Conservation (phyloP, 2,113 vertebrate species). For the Halichoerus grypus region DNA sequence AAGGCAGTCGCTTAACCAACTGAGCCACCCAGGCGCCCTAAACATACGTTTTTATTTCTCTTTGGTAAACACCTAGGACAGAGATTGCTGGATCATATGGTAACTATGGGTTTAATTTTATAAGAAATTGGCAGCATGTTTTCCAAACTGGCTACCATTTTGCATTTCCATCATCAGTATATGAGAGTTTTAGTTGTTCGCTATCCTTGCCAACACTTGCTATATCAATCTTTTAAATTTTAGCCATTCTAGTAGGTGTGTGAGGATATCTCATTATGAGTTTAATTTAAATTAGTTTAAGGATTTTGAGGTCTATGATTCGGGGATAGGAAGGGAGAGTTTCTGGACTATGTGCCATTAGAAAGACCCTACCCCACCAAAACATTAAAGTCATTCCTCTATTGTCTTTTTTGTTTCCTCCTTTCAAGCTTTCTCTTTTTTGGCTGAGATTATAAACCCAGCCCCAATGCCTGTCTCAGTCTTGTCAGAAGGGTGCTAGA, state of each 20-base stretch:
- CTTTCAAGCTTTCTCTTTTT: neutral
- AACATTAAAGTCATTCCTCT: neutral
- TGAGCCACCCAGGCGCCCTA: too few relatives aligned
- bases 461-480: neutral
- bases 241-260: neutral
- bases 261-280: neutral
- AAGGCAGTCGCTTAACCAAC: too few relatives aligned
- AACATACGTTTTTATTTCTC: neutral
- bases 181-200: neutral
- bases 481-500: neutral
- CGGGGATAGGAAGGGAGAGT: neutral
- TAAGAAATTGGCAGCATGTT: neutral
- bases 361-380: neutral
- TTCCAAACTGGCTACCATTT: neutral
- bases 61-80: neutral
- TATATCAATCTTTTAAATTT: neutral
- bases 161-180: neutral
- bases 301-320: neutral
- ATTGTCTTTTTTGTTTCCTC: neutral
- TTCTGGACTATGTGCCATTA: neutral
- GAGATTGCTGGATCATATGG: neutral
- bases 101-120: neutral
- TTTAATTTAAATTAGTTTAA: constrained; percentile 21
- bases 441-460: neutral
- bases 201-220: neutral